Conservation (phyloP, 2,888 invertebrate genomes). For the Trisateles emortualis region DNA sequence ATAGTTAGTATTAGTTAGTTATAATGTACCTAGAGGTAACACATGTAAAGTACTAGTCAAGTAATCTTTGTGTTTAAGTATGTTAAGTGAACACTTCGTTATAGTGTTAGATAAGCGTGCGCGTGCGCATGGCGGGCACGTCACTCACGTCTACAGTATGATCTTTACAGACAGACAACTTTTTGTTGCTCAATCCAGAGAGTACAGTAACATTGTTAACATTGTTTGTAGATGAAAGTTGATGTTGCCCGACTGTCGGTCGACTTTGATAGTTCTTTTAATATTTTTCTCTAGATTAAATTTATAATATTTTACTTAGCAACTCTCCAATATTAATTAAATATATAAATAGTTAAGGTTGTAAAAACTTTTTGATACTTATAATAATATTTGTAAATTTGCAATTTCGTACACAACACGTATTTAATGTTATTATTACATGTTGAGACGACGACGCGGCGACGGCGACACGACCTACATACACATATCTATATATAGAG, state of each 20-base stretch:
- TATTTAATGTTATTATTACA: slow-evolving; percentile 35
- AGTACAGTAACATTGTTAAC: too few species aligned
- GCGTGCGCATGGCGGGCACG: neutral
- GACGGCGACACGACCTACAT: too few species aligned
- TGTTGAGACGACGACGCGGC: slow-evolving; percentile 11
- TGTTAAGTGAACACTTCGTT: slow-evolving; percentile 24
- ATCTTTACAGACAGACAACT: neutral
- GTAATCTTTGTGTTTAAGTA: slow-evolving; percentile 32
- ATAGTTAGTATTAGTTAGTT: slow-evolving; percentile 12
- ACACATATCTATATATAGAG: too few species aligned
- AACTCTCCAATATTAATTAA: slow-evolving; percentile 33
- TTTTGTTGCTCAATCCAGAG: neutral
- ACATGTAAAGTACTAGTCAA: slow-evolving; percentile 57
- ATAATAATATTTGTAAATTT: slow-evolving; percentile 51
- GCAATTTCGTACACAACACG: slow-evolving; percentile 46
- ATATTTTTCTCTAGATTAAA: slow-evolving; percentile 33
- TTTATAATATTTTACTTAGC: slow-evolving; percentile 39
- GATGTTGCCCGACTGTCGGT: slow-evolving; percentile 1
- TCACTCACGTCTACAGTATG: slow-evolving; percentile 2
- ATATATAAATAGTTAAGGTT: slow-evolving; percentile 40
- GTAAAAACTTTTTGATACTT: slow-evolving; percentile 55
- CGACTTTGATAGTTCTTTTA: slow-evolving; percentile 23
- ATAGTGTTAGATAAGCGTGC: neutral
- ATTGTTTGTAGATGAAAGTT: neutral
- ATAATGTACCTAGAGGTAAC: slow-evolving; percentile 34